phyloP scores from a whole-genome alignment of 2,888 invertebrate species.

The Lasioglossum pauxillum region DNA sequence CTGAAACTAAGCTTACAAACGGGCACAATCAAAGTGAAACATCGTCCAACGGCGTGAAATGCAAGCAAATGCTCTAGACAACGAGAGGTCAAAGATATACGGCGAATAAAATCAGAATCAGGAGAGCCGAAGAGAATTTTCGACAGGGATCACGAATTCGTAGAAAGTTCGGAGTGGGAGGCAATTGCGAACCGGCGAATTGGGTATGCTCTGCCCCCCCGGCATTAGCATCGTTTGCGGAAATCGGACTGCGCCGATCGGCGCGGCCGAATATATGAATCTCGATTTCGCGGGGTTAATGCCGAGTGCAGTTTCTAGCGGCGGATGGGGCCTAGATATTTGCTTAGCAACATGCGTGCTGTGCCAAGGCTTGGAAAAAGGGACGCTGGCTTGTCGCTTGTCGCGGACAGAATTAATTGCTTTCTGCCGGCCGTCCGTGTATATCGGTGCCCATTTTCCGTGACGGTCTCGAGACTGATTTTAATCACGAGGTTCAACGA shows the following conservation, averaged over 20 bases:
- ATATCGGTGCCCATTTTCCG: conserved; percentile 38
- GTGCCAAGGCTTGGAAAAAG: not conserved
- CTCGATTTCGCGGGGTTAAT: conserved; percentile 51
- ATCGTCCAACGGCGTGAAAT: no score
- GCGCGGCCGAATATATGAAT: conserved; percentile 74
- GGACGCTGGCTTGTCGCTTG: conserved; percentile 29
- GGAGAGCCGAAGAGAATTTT: no score
- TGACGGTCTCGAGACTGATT: not conserved
- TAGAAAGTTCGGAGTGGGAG: conserved; percentile 61
- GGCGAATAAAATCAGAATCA: not conserved
- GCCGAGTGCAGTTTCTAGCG: conserved; percentile 68
- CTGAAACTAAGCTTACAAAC: not conserved
- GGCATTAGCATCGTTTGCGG: conserved; percentile 70
- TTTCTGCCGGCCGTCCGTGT: not conserved
- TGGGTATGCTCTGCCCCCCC: conserved; percentile 38
- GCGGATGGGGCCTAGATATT: conserved; percentile 62
- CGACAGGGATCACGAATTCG: conserved; percentile 7
- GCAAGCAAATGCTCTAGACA: not conserved
- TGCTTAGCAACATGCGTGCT: conserved; percentile 64
- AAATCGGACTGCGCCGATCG: conserved; percentile 70
- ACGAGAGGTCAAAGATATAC: conserved; percentile 30
- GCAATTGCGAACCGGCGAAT: conserved; percentile 69
- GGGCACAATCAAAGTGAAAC: no score
- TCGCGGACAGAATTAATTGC: conserved; percentile 50
- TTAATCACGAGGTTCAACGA: not conserved